These are phyloP conservation scores for Sceloporus undulatus DNA, from an alignment of 2,113 vertebrate genomes.

Conservation along the genomic window DNA sequence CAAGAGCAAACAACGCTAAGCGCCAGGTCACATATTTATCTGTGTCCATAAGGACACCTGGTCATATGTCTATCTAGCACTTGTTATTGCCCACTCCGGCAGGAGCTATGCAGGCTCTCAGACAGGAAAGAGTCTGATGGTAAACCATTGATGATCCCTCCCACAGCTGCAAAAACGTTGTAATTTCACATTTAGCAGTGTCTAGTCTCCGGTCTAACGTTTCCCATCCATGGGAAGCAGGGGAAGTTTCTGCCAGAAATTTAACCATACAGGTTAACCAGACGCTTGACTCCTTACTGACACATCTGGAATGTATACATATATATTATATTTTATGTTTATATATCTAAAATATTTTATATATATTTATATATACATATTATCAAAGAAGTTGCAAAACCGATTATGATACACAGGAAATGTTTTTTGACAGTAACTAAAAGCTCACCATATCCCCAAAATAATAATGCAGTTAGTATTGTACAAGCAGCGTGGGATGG, in stretches of 20 bases:
- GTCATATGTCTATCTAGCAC: too few species aligned
- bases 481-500: slow-evolving; percentile 57
- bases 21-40: too few species aligned
- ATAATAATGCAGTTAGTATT: slow-evolving; percentile 31
- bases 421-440: slow-evolving; percentile 31
- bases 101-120: background rate
- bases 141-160: background rate
- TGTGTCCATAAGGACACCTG: too few species aligned
- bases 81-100: background rate
- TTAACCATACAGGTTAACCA: background rate
- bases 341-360: slow-evolving; percentile 45
- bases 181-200: background rate
- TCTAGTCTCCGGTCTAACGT: background rate
- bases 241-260: background rate
- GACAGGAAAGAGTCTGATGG: background rate
- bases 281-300: slow-evolving; percentile 5
- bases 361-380: slow-evolving; percentile 74
- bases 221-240: background rate
- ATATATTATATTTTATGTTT: slow-evolving; percentile 70
- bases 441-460: slow-evolving; percentile 53
- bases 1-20: too few species aligned
- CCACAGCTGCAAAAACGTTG: background rate
- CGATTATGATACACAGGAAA: slow-evolving; percentile 50
- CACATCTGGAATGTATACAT: slow-evolving; percentile 56
- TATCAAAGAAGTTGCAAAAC: slow-evolving; percentile 72